A percentile compares a stretch with the other conserved stretches of the same genome.
phyloP scores from a whole-genome alignment of 2,797 vertebrate species.

The Micropoecilia bifurca region DNA sequence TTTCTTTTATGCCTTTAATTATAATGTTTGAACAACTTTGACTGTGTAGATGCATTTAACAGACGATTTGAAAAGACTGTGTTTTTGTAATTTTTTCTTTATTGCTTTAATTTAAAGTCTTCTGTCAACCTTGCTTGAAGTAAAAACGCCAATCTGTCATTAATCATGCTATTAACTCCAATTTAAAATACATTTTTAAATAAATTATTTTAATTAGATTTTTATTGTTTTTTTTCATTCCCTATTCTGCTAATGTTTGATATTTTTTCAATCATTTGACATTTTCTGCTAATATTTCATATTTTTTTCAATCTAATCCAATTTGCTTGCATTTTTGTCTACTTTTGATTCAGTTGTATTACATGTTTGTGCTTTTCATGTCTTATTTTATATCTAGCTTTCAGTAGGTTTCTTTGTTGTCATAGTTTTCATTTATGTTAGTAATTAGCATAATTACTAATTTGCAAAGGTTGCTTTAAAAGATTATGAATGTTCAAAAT shows the following conservation, averaged over 20 bases:
- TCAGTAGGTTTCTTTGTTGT: not conserved
- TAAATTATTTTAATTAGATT: not conserved
- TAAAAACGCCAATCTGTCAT: not conserved
- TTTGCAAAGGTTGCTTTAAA: not conserved
- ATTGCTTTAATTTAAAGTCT: not conserved
- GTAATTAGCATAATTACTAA: no score
- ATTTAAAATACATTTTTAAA: not conserved
- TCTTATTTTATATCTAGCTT: not conserved
- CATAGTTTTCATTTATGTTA: not conserved
- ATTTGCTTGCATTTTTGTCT: not conserved
- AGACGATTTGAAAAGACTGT: not conserved
- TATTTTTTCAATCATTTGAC: not conserved
- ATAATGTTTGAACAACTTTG: not conserved
- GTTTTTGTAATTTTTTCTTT: not conserved
- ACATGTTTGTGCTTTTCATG: not conserved
- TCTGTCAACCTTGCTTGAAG: not conserved
- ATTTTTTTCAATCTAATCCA: not conserved
- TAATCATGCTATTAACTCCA: not conserved
- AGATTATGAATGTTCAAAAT: not conserved
- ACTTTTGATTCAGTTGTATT: not conserved
- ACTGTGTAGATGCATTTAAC: not conserved
- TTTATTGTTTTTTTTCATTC: not conserved
- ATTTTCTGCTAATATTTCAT: not conserved
- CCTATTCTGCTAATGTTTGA: not conserved
- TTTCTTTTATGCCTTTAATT: not conserved